A percentile compares a stretch with the other conserved stretches of the same genome.
These are phyloP conservation scores for Hesperia comma DNA, from an alignment of 2,888 invertebrate species.

Conservation along the genomic window DNA sequence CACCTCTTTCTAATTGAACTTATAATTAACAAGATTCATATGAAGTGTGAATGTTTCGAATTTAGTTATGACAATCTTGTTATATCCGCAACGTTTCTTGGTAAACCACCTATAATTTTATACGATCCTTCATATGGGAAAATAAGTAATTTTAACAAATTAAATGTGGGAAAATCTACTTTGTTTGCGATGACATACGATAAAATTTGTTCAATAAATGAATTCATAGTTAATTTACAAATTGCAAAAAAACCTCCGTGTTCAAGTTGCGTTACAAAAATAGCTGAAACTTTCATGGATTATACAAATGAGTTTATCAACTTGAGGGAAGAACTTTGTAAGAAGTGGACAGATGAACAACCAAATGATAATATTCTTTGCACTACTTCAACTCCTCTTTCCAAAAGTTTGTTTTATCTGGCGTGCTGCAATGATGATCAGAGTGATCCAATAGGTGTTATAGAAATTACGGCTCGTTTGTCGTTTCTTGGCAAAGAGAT, in stretches of 20 bases:
- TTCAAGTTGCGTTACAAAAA: slow-evolving; percentile 67
- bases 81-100: slow-evolving; percentile 70
- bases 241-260: slow-evolving; percentile 75
- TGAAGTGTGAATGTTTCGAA: slow-evolving; percentile 80
- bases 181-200: slow-evolving; percentile 79
- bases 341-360: slow-evolving; percentile 69
- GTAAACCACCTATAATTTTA: slow-evolving; percentile 69
- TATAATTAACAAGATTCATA: slow-evolving; percentile 75
- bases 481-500: slow-evolving; percentile 79
- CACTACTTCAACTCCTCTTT: slow-evolving; percentile 71
- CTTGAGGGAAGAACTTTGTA: slow-evolving; percentile 69
- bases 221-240: slow-evolving; percentile 65
- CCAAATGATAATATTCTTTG: slow-evolving; percentile 72
- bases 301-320: slow-evolving; percentile 65
- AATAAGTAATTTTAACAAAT: slow-evolving; percentile 63
- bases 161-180: slow-evolving; percentile 75
- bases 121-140: slow-evolving; percentile 72
- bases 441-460: slow-evolving; percentile 70
- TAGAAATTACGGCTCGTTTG: slow-evolving; percentile 72
- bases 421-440: slow-evolving; percentile 61
- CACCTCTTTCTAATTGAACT: slow-evolving; percentile 76
- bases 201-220: slow-evolving; percentile 70
- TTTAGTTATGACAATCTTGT: slow-evolving; percentile 73
- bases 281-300: slow-evolving; percentile 72
- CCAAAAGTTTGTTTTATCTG: slow-evolving; percentile 72